These are phyloP conservation scores for Papilio machaon DNA, from an alignment of 1,140 invertebrate genomes.

Conservation along the genomic window DNA sequence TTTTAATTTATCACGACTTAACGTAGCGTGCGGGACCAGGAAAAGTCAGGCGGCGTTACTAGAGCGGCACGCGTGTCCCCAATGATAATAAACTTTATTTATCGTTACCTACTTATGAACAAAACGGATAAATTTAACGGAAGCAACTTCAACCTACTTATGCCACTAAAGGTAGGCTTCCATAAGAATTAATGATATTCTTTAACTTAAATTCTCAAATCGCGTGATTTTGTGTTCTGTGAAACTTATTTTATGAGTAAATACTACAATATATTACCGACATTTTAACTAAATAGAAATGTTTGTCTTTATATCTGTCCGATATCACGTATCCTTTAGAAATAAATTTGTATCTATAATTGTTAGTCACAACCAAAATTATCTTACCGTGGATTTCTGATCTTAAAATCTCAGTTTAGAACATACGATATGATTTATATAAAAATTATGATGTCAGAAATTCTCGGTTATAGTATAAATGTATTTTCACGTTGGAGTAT, in stretches of 20 bases:
- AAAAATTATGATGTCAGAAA: too few relatives aligned
- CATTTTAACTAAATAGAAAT: too few relatives aligned
- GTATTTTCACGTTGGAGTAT: neutral
- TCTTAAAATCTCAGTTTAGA: too few relatives aligned
- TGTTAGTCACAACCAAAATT: too few relatives aligned
- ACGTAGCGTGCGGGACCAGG: slow-evolving; percentile 14
- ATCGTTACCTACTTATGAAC: slow-evolving; percentile 6
- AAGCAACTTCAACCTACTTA: slow-evolving; percentile 21
- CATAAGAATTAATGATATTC: neutral
- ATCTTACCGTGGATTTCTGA: too few relatives aligned
- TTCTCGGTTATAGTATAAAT: too few relatives aligned
- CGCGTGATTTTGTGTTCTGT: neutral
- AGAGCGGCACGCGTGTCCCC: slow-evolving; percentile 10
- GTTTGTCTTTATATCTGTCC: too few relatives aligned
- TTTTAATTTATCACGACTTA: neutral
- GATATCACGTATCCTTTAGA: too few relatives aligned
- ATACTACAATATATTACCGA: too few relatives aligned
- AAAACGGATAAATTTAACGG: slow-evolving; percentile 25
- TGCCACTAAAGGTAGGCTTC: neutral
- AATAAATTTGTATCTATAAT: too few relatives aligned
- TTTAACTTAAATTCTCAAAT: neutral
- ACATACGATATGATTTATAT: too few relatives aligned
- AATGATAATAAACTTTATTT: slow-evolving; percentile 10
- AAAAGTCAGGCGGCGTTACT: slow-evolving; percentile 6
- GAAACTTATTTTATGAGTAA: neutral